phyloP scores from a whole-genome alignment of 2,797 vertebrate species.

The Sus cebifrons region DNA sequence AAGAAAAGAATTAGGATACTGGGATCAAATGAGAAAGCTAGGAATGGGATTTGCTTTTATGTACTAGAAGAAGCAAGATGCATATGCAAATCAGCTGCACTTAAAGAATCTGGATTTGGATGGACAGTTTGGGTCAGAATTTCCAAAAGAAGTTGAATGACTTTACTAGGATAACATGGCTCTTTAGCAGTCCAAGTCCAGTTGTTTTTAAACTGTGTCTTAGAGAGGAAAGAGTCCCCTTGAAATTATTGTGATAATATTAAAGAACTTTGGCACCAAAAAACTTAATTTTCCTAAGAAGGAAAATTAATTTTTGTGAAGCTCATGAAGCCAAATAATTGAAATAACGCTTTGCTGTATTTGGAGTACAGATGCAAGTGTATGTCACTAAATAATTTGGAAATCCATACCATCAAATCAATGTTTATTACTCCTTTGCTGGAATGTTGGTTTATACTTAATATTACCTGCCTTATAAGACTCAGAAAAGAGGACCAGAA shows the following conservation, averaged over 20 bases:
- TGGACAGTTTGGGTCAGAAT: neutral
- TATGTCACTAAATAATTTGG: neutral
- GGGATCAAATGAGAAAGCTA: neutral
- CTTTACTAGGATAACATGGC: neutral
- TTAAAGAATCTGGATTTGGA: neutral
- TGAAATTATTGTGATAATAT: neutral
- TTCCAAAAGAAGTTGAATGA: neutral
- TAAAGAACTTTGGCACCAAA: neutral
- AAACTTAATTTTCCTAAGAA: slow-evolving; percentile 6
- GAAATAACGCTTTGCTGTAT: neutral
- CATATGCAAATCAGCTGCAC: neutral
- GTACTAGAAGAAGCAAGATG: neutral
- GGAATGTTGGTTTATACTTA: neutral
- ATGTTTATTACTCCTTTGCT: neutral
- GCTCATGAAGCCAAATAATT: neutral
- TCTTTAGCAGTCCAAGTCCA: neutral
- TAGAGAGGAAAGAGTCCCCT: neutral
- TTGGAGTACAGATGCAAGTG: neutral
- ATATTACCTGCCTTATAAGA: neutral
- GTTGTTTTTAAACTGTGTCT: neutral
- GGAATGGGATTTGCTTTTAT: neutral
- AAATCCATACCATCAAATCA: neutral
- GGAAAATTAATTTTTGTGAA: slow-evolving; percentile 60
- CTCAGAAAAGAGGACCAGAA: neutral
- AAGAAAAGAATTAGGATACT: neutral